Evolutionary conservation across 2,113 vertebrate genomes (phyloP).

Genomic region (Ornithorhynchus anatinus): DNA sequence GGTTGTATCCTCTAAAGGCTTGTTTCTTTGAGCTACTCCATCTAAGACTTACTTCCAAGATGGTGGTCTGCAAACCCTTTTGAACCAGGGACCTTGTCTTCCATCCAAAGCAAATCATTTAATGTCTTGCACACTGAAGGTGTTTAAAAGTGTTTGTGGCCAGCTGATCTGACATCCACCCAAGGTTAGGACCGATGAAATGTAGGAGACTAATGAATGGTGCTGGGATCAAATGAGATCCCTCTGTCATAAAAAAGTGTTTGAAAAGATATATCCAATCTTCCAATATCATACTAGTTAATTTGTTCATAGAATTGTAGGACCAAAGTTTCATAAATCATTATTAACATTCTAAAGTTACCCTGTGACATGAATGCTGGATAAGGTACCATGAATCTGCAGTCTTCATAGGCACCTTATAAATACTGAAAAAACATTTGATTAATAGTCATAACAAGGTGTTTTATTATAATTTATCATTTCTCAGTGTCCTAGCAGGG

Average conservation of each 20-base stretch:
- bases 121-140: too few species aligned
- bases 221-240: neutral
- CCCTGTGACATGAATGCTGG: too few species aligned
- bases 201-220: neutral
- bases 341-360: too few species aligned
- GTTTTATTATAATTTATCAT: neutral
- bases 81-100: neutral
- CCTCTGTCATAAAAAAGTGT: neutral
- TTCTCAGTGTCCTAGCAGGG: neutral
- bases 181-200: neutral
- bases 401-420: too few species aligned
- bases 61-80: neutral
- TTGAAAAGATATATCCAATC: constrained; percentile 4
- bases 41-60: neutral
- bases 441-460: neutral
- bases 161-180: neutral
- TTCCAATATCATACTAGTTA: neutral
- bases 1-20: neutral
- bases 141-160: neutral
- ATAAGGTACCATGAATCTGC: too few species aligned
- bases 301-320: constrained; percentile 24
- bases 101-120: neutral
- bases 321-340: neutral
- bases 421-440: too few species aligned
- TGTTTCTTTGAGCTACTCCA: neutral